A percentile compares a stretch with the other conserved stretches of the same genome.
phyloP scores from a whole-genome alignment of 2,888 invertebrate genomes.

The Exocentrus adspersus region DNA sequence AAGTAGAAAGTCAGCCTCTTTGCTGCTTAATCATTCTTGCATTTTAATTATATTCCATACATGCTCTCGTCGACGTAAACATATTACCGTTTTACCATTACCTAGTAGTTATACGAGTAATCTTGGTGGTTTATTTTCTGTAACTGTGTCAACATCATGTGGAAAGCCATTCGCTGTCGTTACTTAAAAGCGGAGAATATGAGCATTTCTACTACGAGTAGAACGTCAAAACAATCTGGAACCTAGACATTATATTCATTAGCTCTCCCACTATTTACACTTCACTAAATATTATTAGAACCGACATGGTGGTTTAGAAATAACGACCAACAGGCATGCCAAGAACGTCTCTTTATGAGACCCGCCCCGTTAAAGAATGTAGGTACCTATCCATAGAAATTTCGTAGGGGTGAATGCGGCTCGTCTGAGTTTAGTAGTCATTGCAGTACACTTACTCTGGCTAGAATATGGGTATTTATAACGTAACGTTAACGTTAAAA shows the following conservation, averaged over 20 bases:
- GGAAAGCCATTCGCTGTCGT: not conserved
- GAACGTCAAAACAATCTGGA: slow-evolving; percentile 38
- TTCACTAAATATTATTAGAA: slow-evolving; percentile 23
- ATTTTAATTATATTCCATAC: too few species aligned
- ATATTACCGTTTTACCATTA: too few species aligned
- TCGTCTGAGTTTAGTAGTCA: not conserved
- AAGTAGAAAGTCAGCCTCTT: too few species aligned
- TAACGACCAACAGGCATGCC: slow-evolving; percentile 7
- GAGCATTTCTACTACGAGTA: slow-evolving; percentile 3
- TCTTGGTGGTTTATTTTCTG: not conserved
- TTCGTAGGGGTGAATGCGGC: not conserved
- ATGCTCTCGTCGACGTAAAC: too few species aligned
- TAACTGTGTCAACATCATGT: slow-evolving; percentile 1
- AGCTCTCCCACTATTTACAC: slow-evolving; percentile 29
- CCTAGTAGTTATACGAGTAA: too few species aligned
- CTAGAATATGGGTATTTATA: slow-evolving; percentile 4
- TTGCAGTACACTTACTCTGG: too few species aligned
- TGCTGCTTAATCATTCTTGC: too few species aligned
- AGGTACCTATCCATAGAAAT: slow-evolving; percentile 1
- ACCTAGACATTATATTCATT: slow-evolving; percentile 37
- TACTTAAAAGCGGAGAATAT: not conserved
- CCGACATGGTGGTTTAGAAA: not conserved
- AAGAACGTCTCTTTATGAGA: slow-evolving; percentile 16
- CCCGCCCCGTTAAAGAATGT: not conserved
- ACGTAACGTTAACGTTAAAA: too few species aligned